Evolutionary conservation across 2,113 vertebrate genomes (phyloP).

Genomic region (Alethe castanea): DNA sequence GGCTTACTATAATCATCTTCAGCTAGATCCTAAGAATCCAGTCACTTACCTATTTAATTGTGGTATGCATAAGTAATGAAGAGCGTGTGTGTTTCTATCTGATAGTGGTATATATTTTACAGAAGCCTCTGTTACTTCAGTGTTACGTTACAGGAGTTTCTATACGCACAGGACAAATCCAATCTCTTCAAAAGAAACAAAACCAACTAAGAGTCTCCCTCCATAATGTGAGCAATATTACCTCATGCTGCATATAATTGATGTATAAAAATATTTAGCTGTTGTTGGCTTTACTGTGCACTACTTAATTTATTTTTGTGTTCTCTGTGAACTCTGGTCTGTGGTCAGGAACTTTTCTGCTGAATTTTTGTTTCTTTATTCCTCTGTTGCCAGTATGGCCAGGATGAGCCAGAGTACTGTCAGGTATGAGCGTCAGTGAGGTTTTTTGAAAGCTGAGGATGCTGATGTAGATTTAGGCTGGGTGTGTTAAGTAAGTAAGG

Average conservation of each 20-base stretch:
- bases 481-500: conserved; percentile 49
- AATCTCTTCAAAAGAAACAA: conserved; percentile 69
- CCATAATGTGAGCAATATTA: conserved; percentile 81
- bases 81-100: conserved; percentile 77
- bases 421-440: conserved; percentile 44
- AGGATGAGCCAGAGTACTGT: conserved; percentile 36
- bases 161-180: conserved; percentile 75
- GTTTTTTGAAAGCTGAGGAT: conserved; percentile 52
- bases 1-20: conserved; percentile 82
- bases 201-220: conserved; percentile 72
- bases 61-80: conserved; percentile 71
- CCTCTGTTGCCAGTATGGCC: conserved; percentile 51
- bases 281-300: conserved; percentile 69
- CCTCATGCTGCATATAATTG: conserved; percentile 75
- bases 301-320: conserved; percentile 68
- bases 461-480: conserved; percentile 61
- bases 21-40: conserved; percentile 56
- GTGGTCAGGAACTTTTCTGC: conserved; percentile 50
- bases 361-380: conserved; percentile 42
- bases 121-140: conserved; percentile 74
- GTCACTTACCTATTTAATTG: conserved; percentile 70
- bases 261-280: conserved; percentile 69
- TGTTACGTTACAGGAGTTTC: conserved; percentile 77
- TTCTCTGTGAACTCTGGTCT: conserved; percentile 57
- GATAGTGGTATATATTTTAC: conserved; percentile 78